Conservation (phyloP, 2,888 invertebrate species). For the Tubulanus polymorphus region DNA sequence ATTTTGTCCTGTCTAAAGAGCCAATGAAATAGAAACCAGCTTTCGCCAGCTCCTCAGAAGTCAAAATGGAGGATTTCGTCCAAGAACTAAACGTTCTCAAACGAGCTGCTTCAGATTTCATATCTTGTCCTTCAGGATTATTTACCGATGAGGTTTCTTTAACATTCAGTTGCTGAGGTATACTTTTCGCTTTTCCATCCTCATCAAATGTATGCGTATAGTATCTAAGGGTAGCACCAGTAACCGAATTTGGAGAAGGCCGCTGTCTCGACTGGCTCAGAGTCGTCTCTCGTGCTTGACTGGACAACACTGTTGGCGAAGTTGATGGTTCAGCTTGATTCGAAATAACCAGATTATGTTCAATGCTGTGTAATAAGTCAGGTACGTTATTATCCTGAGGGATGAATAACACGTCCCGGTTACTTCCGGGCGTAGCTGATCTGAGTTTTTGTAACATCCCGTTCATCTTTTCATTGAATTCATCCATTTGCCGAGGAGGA, state of each 20-base stretch:
- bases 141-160: background rate
- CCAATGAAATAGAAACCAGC: slow-evolving; percentile 82
- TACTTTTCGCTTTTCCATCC: background rate
- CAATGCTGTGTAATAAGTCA: too few species aligned
- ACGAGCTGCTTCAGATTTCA: slow-evolving; percentile 27
- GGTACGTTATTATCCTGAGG: too few species aligned
- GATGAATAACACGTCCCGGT: too few species aligned
- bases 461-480: too few species aligned
- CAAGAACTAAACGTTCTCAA: slow-evolving; percentile 28
- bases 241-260: too few species aligned
- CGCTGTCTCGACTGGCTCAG: too few species aligned
- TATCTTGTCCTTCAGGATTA: too few species aligned
- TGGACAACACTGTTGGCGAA: too few species aligned
- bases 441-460: too few species aligned
- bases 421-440: too few species aligned
- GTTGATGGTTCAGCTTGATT: background rate
- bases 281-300: too few species aligned
- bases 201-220: background rate
- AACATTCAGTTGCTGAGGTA: background rate
- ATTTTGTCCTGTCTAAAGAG: slow-evolving; percentile 81
- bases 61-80: slow-evolving; percentile 23
- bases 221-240: background rate
- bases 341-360: too few species aligned
- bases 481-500: background rate
- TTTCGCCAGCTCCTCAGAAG: slow-evolving; percentile 64